Percentiles rank a stretch among this genome's conserved stretches.
Evolutionary conservation across 2,888 invertebrate genomes (phyloP).

Genomic region (Aromia moschata): DNA sequence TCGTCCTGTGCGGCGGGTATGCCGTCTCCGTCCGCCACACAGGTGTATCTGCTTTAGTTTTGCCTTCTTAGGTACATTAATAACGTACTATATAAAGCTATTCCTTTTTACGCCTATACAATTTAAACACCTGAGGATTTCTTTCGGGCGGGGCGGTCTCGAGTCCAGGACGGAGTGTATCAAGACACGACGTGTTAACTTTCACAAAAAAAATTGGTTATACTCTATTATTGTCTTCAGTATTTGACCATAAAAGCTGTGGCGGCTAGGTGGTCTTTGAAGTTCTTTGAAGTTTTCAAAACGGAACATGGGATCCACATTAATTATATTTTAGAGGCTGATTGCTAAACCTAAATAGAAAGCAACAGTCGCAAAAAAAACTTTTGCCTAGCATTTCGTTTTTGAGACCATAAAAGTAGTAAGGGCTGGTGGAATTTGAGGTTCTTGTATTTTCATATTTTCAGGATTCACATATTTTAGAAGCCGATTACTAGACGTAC

Average conservation of each 20-base stretch:
- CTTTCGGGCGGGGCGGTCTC: slow-evolving; percentile 36
- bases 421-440: no score
- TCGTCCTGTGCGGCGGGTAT: slow-evolving; percentile 32
- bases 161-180: slow-evolving; percentile 24
- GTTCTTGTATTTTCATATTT: no score
- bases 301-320: neutral
- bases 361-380: neutral
- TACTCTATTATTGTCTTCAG: neutral
- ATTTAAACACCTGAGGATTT: slow-evolving; percentile 57
- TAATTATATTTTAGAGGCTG: neutral
- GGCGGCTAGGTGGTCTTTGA: neutral
- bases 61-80: slow-evolving; percentile 56
- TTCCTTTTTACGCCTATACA: slow-evolving; percentile 59
- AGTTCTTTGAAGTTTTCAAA: neutral
- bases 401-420: no score
- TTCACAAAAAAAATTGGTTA: neutral
- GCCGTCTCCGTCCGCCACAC: slow-evolving; percentile 39
- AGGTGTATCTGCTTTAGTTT: slow-evolving; percentile 53
- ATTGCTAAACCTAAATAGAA: no score
- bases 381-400: no score
- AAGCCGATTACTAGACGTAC: no score
- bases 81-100: slow-evolving; percentile 58
- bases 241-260: neutral
- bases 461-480: no score
- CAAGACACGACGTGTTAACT: neutral